Evolutionary conservation across 2,113 vertebrate genomes (phyloP), one percentile per base, ranked within the genome.

Genomic region (Sakesphorus luctuosus): DNA sequence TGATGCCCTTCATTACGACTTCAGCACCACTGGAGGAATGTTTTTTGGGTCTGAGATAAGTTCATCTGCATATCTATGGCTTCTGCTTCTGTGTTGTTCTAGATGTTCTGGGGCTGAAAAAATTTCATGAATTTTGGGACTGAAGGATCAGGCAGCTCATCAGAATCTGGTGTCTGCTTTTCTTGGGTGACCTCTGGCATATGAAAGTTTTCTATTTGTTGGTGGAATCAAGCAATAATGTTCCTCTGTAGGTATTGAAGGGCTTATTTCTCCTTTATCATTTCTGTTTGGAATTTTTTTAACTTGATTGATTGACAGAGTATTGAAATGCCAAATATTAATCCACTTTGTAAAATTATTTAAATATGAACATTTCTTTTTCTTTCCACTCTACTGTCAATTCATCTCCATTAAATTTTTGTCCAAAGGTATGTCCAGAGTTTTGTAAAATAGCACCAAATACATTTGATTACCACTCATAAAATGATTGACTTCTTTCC

Each of bases 171-270:
- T 78, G 68, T 78, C 87, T 95, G 89, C 84, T 95, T 94, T 95
- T 93, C 86, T 94, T 92, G 93, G 59, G 76, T 90, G 80, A 93
- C 91, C 79, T 90, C 75, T 95, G 75, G 47, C 59, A 83, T 49
- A 92, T 6, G 74, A 43, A 94, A 81, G 40, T 87, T 94, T 91
- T 76, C 53, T 76, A 55, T 93, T 80, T 89, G 67, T 84, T 96
- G 38, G 62, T 84, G 86, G 84, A 85, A 76, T 17, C 5, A 66
- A 55, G 67, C 35, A 50, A 44, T 50, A 76, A 66, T 46, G 50
- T 94, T 83, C 28, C 47, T 94, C 82, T 74, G 71, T 76, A 66
- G 56, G 19, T 59, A 53, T 17, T 43, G 24, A 87, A 94, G 40
- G 58, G 21, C 35, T 91, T 84, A 62, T 74, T 85, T 96, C 78